Percentiles rank a stretch among this genome's conserved stretches.
phyloP scores from a whole-genome alignment of 2,113 vertebrate genomes.

The Alaudala cheleensis region DNA sequence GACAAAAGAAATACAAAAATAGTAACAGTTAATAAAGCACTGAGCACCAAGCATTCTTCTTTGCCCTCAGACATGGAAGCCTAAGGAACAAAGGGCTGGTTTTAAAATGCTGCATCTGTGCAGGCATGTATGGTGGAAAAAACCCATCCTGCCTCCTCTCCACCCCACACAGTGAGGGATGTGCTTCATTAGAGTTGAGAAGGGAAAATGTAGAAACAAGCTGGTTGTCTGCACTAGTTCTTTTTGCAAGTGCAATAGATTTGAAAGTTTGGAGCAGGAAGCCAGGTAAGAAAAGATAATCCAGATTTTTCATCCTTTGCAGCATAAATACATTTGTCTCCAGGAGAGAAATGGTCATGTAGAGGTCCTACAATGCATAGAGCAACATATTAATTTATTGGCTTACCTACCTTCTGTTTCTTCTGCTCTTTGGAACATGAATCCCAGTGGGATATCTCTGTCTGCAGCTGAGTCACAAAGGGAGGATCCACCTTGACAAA shows the following conservation, averaged over 20 bases:
- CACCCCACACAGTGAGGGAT: background rate
- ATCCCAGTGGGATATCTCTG: background rate
- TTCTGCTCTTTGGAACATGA: background rate
- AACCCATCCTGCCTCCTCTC: background rate
- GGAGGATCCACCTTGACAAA: background rate
- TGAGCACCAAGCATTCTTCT: background rate
- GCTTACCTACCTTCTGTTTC: background rate
- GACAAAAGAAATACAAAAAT: conserved; percentile 14
- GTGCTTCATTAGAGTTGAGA: background rate
- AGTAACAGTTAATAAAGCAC: background rate
- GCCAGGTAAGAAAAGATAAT: background rate
- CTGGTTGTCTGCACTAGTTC: background rate
- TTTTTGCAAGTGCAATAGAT: background rate
- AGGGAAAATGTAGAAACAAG: background rate
- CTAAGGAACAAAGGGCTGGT: background rate
- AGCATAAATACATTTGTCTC: background rate
- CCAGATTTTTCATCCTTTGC: background rate
- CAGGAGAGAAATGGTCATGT: background rate
- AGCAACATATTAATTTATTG: background rate
- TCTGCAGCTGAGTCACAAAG: background rate
- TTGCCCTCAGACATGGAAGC: background rate
- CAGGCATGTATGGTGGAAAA: background rate
- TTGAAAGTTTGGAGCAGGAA: background rate
- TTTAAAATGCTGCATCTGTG: background rate
- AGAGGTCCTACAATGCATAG: background rate